These are phyloP conservation scores for Tautogolabrus adspersus DNA, from an alignment of 2,113 vertebrate species.

Conservation along the genomic window DNA sequence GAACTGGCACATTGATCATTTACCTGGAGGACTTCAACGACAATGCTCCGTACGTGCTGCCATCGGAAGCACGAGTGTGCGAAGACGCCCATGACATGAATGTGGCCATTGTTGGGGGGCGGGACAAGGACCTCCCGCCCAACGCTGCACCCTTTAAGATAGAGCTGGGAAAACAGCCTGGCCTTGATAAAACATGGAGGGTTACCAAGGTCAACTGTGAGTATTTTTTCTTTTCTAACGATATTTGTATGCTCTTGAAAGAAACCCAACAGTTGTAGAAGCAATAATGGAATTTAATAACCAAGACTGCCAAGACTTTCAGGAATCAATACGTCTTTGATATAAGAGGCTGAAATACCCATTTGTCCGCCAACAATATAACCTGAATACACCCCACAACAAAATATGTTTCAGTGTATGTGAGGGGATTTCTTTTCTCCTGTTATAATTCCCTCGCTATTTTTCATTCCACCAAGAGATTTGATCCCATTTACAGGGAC, in stretches of 20 bases:
- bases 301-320: neutral
- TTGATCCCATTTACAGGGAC: constrained; percentile 11
- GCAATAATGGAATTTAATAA: neutral
- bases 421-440: neutral
- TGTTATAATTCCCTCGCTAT: neutral
- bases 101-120: constrained; percentile 89
- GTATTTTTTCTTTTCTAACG: constrained; percentile 58
- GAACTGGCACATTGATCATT: constrained; percentile 92
- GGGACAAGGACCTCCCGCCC: constrained; percentile 92
- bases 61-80: constrained; percentile 90
- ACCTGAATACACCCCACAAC: neutral
- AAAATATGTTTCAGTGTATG: neutral
- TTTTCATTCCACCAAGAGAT: constrained; percentile 1
- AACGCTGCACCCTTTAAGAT: constrained; percentile 96
- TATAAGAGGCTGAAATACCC: neutral
- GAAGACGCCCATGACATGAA: constrained; percentile 92
- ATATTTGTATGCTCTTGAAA: neutral
- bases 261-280: neutral
- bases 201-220: constrained; percentile 95
- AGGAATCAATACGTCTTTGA: neutral
- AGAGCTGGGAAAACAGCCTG: constrained; percentile 91
- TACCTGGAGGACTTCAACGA: constrained; percentile 94
- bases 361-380: neutral
- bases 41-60: constrained; percentile 92
- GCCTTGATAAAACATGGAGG: constrained; percentile 94